phyloP scores from a whole-genome alignment of 2,888 invertebrate species.

The Andrena minutula region DNA sequence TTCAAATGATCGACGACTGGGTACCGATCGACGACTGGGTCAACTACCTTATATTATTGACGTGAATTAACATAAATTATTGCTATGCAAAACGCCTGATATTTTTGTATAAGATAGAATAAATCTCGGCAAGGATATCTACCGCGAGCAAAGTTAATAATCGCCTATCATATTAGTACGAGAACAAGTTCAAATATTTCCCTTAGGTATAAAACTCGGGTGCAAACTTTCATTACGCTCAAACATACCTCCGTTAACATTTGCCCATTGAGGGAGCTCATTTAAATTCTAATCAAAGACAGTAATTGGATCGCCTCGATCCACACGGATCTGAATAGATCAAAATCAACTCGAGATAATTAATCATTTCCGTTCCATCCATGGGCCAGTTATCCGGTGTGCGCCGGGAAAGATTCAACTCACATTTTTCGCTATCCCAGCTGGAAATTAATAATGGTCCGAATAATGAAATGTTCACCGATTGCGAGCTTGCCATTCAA shows the following conservation, averaged over 20 bases:
- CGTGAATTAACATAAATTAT: too few species aligned
- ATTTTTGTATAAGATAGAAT: too few species aligned
- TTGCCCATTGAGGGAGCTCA: not conserved
- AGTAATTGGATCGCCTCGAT: slow-evolving; percentile 5
- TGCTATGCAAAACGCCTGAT: too few species aligned
- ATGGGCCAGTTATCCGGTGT: not conserved
- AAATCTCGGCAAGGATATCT: too few species aligned
- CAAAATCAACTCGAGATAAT: slow-evolving; percentile 1
- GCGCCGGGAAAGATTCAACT: not conserved
- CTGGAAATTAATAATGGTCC: not conserved
- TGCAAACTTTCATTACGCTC: not conserved
- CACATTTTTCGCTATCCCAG: not conserved
- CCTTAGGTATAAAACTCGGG: not conserved
- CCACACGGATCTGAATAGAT: not conserved
- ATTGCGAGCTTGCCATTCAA: not conserved
- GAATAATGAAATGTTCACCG: not conserved
- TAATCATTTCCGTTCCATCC: not conserved
- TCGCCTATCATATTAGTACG: not conserved
- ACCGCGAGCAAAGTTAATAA: too few species aligned
- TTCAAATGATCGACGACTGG: too few species aligned
- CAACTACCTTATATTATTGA: too few species aligned
- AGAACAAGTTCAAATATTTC: slow-evolving; percentile 6
- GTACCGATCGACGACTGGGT: too few species aligned
- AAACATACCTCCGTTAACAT: not conserved
- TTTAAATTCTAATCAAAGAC: slow-evolving; percentile 7